These are phyloP conservation scores for Scarus forsteni DNA, from an alignment of 2,797 vertebrate genomes.

Conservation along the genomic window DNA sequence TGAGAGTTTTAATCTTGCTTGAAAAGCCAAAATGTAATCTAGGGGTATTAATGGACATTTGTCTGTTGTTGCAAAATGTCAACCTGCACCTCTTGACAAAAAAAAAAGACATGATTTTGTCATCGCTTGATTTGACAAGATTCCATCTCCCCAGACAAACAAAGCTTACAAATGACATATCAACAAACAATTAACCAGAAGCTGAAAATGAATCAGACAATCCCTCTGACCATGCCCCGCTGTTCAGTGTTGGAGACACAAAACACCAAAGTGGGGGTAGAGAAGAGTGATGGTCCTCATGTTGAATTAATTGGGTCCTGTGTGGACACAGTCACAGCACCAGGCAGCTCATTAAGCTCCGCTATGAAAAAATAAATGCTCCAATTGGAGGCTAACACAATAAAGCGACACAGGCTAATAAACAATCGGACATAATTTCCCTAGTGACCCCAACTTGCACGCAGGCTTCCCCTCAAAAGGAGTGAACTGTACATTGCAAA, in stretches of 20 bases:
- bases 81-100: no score
- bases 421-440: conserved; percentile 69
- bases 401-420: conserved; percentile 56
- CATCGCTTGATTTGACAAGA: background rate
- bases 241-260: conserved; percentile 24
- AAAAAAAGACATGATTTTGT: no score
- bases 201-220: conserved; percentile 42
- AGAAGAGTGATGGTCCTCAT: conserved; percentile 54
- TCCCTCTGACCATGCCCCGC: conserved; percentile 19
- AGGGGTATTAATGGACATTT: no score
- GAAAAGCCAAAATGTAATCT: no score
- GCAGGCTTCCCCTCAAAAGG: conserved; percentile 30
- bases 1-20: no score
- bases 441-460: conserved; percentile 38
- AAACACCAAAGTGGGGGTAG: conserved; percentile 17
- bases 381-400: conserved; percentile 65
- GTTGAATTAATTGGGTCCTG: conserved; percentile 72
- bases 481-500: conserved; percentile 18
- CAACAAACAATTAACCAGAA: conserved; percentile 57
- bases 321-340: conserved; percentile 68
- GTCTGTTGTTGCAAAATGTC: no score
- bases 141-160: conserved; percentile 41
- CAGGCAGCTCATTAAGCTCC: conserved; percentile 67
- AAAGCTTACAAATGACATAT: conserved; percentile 37
- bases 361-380: conserved; percentile 69